phyloP scores from a whole-genome alignment of 1,140 invertebrate genomes.

The Drosophila willistoni region DNA sequence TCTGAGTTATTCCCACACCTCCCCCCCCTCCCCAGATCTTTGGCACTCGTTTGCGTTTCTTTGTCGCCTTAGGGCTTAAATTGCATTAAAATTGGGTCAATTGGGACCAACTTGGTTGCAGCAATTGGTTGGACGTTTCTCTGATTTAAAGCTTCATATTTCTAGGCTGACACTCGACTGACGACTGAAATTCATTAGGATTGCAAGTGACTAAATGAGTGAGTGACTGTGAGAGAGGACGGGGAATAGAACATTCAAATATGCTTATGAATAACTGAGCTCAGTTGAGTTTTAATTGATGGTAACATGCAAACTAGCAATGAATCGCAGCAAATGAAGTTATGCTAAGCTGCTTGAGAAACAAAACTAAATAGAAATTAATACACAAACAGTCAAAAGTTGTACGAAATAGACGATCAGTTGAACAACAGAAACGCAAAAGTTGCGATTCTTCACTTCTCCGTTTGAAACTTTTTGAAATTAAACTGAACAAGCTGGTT shows the following conservation, averaged over 20 bases:
- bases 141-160: slow-evolving; percentile 17
- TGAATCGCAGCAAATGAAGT: slow-evolving; percentile 5
- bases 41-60: slow-evolving; percentile 8
- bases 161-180: slow-evolving; percentile 8
- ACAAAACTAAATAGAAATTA: neutral
- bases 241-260: neutral
- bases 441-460: no score
- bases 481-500: no score
- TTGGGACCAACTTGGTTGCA: slow-evolving; percentile 15
- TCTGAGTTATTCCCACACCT: neutral
- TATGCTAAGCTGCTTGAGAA: neutral
- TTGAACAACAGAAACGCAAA: no score
- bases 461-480: no score
- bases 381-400: no score
- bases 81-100: slow-evolving; percentile 25
- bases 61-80: slow-evolving; percentile 12
- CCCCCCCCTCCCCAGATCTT: neutral
- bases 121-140: neutral
- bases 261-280: slow-evolving; percentile 5
- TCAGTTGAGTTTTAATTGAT: slow-evolving; percentile 14
- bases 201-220: neutral
- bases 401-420: no score
- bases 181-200: slow-evolving; percentile 12
- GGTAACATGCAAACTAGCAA: slow-evolving; percentile 3
- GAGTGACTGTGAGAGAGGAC: neutral